These are phyloP conservation scores for Drosophila mayri DNA, from an alignment of 1,140 invertebrate species.

Conservation along the genomic window DNA sequence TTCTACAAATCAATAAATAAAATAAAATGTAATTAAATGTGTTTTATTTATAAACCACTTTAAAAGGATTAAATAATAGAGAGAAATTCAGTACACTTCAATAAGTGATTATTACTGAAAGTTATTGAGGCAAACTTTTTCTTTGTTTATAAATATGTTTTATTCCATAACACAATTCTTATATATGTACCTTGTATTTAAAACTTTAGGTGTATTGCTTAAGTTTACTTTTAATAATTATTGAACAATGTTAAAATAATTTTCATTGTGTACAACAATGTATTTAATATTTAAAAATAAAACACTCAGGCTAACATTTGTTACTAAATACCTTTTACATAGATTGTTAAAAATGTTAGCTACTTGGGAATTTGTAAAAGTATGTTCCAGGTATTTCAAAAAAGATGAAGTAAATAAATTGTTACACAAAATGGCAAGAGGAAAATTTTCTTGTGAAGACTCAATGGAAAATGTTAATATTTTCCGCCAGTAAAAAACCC, in stretches of 20 bases:
- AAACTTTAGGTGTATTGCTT: too few relatives aligned
- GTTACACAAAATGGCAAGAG: not conserved
- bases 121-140: too few relatives aligned
- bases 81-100: too few relatives aligned
- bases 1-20: not conserved
- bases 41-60: not conserved
- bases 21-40: not conserved
- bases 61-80: not conserved
- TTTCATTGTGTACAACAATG: not conserved
- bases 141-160: too few relatives aligned
- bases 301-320: too few relatives aligned
- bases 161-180: too few relatives aligned
- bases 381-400: not conserved
- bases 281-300: not conserved
- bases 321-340: too few relatives aligned
- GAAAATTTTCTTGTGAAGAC: not conserved
- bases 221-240: too few relatives aligned
- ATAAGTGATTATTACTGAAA: too few relatives aligned
- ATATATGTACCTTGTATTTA: too few relatives aligned
- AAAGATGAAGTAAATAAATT: slow-evolving; percentile 11
- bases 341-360: not conserved
- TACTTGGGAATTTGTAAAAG: too few relatives aligned
- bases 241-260: too few relatives aligned
- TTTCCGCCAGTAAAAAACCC: slow-evolving; percentile 13
- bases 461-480: slow-evolving; percentile 28